Base-by-base conservation (phyloP, 2,797 vertebrate species). In the Sebastes itinus region DNA sequence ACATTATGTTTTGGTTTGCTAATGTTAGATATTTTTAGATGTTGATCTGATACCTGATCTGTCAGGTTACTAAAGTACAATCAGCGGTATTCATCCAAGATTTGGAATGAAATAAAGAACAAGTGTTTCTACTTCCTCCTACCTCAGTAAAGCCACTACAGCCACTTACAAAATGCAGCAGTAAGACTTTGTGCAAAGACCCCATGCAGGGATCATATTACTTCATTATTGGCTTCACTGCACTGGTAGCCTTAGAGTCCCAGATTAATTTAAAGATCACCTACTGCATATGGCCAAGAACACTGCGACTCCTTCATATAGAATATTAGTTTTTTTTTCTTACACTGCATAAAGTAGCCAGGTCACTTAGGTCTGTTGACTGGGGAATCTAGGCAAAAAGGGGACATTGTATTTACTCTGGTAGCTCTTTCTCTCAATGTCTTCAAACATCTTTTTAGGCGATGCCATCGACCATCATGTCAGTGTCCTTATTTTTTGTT, bases 231-330 rank as follows among this genome's bases (percentile, higher is more conserved):
- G n/a, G 64, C 64, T 69, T 60, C 22, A 63, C 20, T 69, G 77
- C 35, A 30, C 63, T 58, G 73, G 52, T 42, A 27, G 58, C 49
- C 52, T 63, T 80, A 80, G 80, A 80, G 59, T 73, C 77, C 38
- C 78, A 5, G 18, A 77, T 73, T 72, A 68, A 80, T 59, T 68
- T 63, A 76, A 72, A 76, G 33, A 59, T 67, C 78, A 49, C 23
- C 59, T 23, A 0, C 64, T 73, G 38, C 74, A 60, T 33, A 42
- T 0, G 16, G 18, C 14, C 28, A 14, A 7, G 56, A 62, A 63
- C 62, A 58, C 22, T 0, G 2, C 25, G 13, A 30, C 54, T 60
- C 18, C 42, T 62, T 72, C 72, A 62, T 75, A 56, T 62, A n/a
- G 28, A 38, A 4, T 32, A 32, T 56, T 4, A 18, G 1, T 16